Conservation (phyloP, 2,888 invertebrate species). For the Diogma glabrata region DNA sequence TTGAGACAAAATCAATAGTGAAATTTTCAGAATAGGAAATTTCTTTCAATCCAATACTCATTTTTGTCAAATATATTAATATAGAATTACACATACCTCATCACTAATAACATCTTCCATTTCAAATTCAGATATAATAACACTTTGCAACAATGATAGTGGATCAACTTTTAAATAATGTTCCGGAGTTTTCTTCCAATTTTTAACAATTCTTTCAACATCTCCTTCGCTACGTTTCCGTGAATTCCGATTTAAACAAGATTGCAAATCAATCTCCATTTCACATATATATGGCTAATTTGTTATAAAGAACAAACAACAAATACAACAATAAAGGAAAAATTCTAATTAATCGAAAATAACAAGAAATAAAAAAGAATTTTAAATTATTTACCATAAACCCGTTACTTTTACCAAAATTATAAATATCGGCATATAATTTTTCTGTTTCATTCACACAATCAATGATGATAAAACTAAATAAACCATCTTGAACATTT, state of each 20-base stretch:
- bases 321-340: conserved; percentile 10
- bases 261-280: conserved; percentile 66
- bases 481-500: conserved; percentile 79
- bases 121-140: conserved; percentile 70
- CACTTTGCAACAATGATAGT: conserved; percentile 70
- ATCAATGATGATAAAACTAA: conserved; percentile 86
- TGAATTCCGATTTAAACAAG: conserved; percentile 72
- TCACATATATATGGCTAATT: conserved; percentile 80
- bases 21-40: too few relatives aligned
- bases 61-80: too few relatives aligned
- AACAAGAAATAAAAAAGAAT: neutral
- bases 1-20: too few relatives aligned
- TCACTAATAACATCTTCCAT: conserved; percentile 62
- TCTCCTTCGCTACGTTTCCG: conserved; percentile 71
- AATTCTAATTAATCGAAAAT: neutral
- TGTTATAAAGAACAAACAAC: neutral
- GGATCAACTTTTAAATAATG: conserved; percentile 74
- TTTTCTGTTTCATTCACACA: conserved; percentile 74
- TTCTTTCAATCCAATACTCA: too few relatives aligned
- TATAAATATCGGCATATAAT: conserved; percentile 80
- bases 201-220: conserved; percentile 55
- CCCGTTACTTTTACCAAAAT: conserved; percentile 52
- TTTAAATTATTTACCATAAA: conserved; percentile 30
- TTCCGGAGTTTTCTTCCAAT: conserved; percentile 69
- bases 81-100: conserved; percentile 35